Conservation (phyloP, 2,113 vertebrate genomes). For the Sander lucioperca region DNA sequence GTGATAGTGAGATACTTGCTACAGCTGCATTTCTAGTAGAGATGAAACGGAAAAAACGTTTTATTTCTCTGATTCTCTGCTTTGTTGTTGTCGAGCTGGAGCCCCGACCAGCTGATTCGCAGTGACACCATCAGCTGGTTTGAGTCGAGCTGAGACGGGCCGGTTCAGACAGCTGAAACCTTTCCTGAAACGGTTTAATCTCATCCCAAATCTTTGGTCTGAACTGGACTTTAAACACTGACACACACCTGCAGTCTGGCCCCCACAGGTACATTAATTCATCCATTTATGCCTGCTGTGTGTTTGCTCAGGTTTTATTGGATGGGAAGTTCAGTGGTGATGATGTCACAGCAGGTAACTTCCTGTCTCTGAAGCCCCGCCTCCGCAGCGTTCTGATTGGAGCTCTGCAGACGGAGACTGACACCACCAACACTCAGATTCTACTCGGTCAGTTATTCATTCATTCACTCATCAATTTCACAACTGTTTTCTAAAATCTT, state of each 20-base stretch:
- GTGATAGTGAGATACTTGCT: too few species aligned
- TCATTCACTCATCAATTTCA: background rate
- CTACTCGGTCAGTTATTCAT: conserved; percentile 87
- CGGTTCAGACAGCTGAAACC: too few species aligned
- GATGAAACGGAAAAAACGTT: too few species aligned
- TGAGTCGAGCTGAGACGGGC: too few species aligned
- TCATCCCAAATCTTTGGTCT: too few species aligned
- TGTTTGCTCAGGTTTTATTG: conserved; percentile 31
- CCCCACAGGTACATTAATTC: background rate
- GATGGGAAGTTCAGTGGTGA: conserved; percentile 1
- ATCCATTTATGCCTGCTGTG: background rate
- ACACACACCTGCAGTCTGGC: background rate
- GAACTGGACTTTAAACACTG: conserved; percentile 69
- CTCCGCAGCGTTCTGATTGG: conserved; percentile 93
- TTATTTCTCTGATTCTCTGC: too few species aligned
- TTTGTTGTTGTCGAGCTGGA: too few species aligned
- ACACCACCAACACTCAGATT: conserved; percentile 94
- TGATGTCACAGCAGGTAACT: conserved; percentile 80
- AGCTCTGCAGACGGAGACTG: conserved; percentile 92
- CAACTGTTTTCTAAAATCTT: too few species aligned
- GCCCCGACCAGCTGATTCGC: too few species aligned
- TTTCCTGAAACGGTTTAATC: too few species aligned
- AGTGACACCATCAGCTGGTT: too few species aligned
- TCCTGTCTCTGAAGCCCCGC: conserved; percentile 86
- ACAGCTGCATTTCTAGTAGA: too few species aligned